Conservation (phyloP, 2,113 vertebrate genomes). For the Nesoenas mayeri region DNA sequence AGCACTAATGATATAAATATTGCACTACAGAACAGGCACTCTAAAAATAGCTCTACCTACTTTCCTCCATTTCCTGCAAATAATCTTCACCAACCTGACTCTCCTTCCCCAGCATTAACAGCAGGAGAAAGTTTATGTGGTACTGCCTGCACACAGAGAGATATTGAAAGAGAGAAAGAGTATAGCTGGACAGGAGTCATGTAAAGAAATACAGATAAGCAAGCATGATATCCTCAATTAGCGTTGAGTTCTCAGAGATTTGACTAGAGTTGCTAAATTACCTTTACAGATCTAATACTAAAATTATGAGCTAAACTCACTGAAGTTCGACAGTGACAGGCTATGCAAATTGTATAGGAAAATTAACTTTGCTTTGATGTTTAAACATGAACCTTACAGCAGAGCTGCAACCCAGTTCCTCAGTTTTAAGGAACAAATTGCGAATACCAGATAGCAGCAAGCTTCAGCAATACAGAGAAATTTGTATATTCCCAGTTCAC, state of each 20-base stretch:
- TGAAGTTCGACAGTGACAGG: not conserved
- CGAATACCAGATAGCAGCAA: not conserved
- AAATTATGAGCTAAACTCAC: not conserved
- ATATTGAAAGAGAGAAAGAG: not conserved
- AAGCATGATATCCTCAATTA: not conserved
- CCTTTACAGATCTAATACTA: not conserved
- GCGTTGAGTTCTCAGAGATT: not conserved
- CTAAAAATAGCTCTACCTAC: not conserved
- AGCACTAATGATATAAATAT: not conserved
- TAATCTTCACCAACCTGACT: not conserved
- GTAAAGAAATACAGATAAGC: not conserved
- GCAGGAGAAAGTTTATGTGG: not conserved
- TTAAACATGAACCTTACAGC: not conserved
- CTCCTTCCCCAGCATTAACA: fast-evolving
- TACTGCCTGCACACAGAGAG: not conserved
- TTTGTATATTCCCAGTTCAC: not conserved
- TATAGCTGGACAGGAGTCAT: not conserved
- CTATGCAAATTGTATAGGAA: not conserved
- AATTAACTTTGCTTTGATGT: not conserved
- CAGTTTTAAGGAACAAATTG: not conserved
- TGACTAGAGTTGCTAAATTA: not conserved
- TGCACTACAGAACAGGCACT: not conserved
- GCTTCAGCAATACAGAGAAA: not conserved
- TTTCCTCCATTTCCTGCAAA: not conserved
- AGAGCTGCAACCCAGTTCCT: not conserved